phyloP scores from a whole-genome alignment of 2,113 vertebrate genomes.

The Microcebus ravelobensis region DNA sequence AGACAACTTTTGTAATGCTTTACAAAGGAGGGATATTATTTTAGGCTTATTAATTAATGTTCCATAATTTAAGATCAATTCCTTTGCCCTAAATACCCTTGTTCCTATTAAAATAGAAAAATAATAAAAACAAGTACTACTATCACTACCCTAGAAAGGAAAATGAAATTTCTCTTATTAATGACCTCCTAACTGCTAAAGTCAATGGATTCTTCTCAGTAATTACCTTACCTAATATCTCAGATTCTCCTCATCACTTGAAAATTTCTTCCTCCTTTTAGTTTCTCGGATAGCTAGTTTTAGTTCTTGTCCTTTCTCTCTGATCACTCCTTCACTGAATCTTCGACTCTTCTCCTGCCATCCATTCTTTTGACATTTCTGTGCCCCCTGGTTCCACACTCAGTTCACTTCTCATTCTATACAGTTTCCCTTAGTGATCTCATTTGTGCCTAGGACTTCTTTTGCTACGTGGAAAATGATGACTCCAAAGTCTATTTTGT shows the following conservation, averaged over 20 bases:
- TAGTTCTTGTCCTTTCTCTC: conserved; percentile 27
- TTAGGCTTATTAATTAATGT: conserved; percentile 38
- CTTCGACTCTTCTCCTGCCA: conserved; percentile 13
- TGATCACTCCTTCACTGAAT: conserved; percentile 19
- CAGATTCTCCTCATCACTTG: conserved; percentile 14
- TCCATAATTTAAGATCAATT: conserved; percentile 49
- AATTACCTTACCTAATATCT: conserved; percentile 24
- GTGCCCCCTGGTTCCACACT: not conserved
- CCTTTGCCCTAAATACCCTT: conserved; percentile 46
- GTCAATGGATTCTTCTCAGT: conserved; percentile 59
- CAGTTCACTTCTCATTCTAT: not conserved
- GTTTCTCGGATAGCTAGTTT: conserved; percentile 53
- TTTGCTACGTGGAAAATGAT: not conserved
- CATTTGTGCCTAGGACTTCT: not conserved
- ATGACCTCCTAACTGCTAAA: conserved; percentile 39
- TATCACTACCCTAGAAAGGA: not conserved
- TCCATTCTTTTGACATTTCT: conserved; percentile 48
- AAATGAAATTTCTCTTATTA: conserved; percentile 54
- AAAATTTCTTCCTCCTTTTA: conserved; percentile 18
- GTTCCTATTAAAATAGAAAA: conserved; percentile 56
- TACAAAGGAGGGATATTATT: conserved; percentile 3
- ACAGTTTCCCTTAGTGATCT: not conserved
- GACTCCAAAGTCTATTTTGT: not conserved
- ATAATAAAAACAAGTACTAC: conserved; percentile 2
- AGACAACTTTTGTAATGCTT: conserved; percentile 40